Base-by-base conservation (phyloP, 2,113 vertebrate genomes). In the Amphilophus citrinellus region DNA sequence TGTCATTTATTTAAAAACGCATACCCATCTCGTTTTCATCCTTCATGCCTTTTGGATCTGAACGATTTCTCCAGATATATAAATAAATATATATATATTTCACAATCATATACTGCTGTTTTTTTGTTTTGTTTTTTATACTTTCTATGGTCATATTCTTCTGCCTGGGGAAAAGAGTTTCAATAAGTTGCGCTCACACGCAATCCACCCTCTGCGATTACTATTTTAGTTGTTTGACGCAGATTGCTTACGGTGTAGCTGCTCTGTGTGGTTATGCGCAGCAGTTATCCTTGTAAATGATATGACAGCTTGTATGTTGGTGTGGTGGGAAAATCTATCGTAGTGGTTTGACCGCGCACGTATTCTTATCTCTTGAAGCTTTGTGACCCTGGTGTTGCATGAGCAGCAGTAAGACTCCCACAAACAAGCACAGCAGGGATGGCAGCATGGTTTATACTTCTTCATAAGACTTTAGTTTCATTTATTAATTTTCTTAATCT, bases 221-320 rank as follows among this genome's bases (percentile, higher is more conserved):
- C 95, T 95, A 93, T 94, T 95, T 93, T 91, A 91, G 94, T 91
- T 87, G 92, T 94, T 93, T 92, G 94, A 91, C 92, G 87, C 92
- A 94, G 94, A 89, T 93, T 86, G 92, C 87, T 93, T 71, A 83
- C 84, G 85, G 80, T 60, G 85, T 66, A 32, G 10, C 66, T 81
- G 82, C 79, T 89, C 73, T 73, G 27, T 37, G 87, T 84, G 85
- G 65, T 61, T 81, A 32, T 86, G 86, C 85, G 83, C 86, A 90
- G 86, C 90, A 89, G 68, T 87, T 89, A 78, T 87, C 39, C 91
- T 90, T 92, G 95, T 92, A 94, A 95, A 92, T 66, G 94, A 96
- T 95, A 95, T 87, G 89, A 88, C 91, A 81, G 90, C 86, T 88
- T 85, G 88, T 90, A 76, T 88, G 85, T 77, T 91, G 76, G 77